Base-by-base conservation (phyloP, 2,113 vertebrate species). In the Vireo altiloquus region DNA sequence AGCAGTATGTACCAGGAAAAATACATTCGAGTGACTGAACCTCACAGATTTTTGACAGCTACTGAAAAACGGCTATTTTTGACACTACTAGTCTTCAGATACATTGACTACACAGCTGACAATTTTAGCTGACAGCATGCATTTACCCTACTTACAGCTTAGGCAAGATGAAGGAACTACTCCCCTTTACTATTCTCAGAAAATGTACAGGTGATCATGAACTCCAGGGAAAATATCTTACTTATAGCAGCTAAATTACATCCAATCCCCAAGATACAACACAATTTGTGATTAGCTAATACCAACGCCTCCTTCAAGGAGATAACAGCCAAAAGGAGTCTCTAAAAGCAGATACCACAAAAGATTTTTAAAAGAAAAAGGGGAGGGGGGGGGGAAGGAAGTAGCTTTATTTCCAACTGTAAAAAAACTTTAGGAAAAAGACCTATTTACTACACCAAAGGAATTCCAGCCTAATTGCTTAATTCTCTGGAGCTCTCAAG, bases 21-120 rank as follows among this genome's bases (percentile, higher is more conserved):
- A 42, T 24, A 56, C n/a, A 50, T 59, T 82, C 7, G 21, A 81
- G 75, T 76, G 22, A 90, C 54, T 50, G 42, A 88, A 24, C n/a
- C 40, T 39, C 59, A 35, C 30, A 53, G 33, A 70, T 63, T 94
- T 91, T 61, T 92, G 30, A 90, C 79, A 89, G 76, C 61, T 91
- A 74, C 59, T 77, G 13, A 15, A 87, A 95, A 82, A 79, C 27
- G 8, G n/a, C 13, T 89, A 22, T 85, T 90, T 92, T 68, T 94
- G 39, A 82, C 42, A 90, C 60, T 77, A 54, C n/a, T 72, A 53
- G 61, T 76, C 53, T 94, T 89, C 66, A 92, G 61, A 72, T 69
- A 82, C 7, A 8, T n/a, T 89, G 49, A 84, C 74, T 81, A 84
- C 40, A 30, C 1, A 7, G 69, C 31, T 89, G 60, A 83, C 64